phyloP scores from a whole-genome alignment of 1,140 invertebrate species.

The Heliconius hewitsoni region DNA sequence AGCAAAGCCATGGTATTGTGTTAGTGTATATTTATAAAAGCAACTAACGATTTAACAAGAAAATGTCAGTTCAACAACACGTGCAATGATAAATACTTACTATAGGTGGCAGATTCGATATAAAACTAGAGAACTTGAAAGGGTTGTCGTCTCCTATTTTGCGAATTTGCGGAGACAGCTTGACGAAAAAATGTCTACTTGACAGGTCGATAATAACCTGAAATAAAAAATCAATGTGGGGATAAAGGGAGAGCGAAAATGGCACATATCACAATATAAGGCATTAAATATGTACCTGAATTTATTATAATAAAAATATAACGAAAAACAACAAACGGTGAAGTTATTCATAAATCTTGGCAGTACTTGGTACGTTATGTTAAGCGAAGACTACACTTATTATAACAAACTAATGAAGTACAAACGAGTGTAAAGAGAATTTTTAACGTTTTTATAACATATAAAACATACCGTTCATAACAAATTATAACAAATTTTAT shows the following conservation, averaged over 20 bases:
- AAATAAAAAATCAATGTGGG: slow-evolving; percentile 79
- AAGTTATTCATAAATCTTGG: slow-evolving; percentile 22
- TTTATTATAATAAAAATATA: slow-evolving; percentile 36
- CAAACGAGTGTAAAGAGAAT: slow-evolving; percentile 21
- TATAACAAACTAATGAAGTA: slow-evolving; percentile 20
- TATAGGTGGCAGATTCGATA: slow-evolving; percentile 80
- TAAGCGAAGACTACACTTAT: slow-evolving; percentile 29
- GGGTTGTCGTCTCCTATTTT: slow-evolving; percentile 82
- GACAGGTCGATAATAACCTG: slow-evolving; percentile 81
- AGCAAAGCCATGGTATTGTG: slow-evolving; percentile 31
- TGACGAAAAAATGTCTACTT: slow-evolving; percentile 78
- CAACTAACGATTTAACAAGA: background rate
- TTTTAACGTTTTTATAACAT: slow-evolving; percentile 29
- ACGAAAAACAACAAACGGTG: slow-evolving; percentile 31
- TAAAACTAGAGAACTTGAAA: slow-evolving; percentile 80
- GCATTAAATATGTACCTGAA: slow-evolving; percentile 37
- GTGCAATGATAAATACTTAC: slow-evolving; percentile 58
- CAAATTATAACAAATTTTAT: slow-evolving; percentile 52
- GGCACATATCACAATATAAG: slow-evolving; percentile 37
- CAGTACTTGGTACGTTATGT: slow-evolving; percentile 23
- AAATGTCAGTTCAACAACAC: background rate
- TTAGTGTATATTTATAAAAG: slow-evolving; percentile 28
- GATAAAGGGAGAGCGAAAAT: slow-evolving; percentile 46
- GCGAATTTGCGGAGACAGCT: slow-evolving; percentile 74
- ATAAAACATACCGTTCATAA: slow-evolving; percentile 49